Evolutionary conservation across 1,140 invertebrate genomes (phyloP), one percentile per base, ranked within the genome.

Genomic region (Aphaenogaster rudis): DNA sequence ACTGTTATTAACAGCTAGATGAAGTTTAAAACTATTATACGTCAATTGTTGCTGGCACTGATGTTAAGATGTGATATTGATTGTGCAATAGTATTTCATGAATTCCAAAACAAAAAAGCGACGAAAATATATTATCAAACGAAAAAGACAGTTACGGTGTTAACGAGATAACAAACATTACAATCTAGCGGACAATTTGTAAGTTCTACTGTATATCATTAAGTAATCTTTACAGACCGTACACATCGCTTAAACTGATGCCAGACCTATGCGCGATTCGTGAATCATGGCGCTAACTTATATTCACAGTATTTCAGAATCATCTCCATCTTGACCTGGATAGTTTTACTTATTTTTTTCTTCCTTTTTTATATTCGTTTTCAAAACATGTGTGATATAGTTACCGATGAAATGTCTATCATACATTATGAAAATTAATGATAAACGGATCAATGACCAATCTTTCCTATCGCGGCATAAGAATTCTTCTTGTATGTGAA

Each of bases 221-320:
- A 82, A 82, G 64, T 82, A 82, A 76, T 84, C 54, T 84, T 82
- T 84, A 84, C 67, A 61, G 50, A 82, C 3, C 61, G 3, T 57
- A 11, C 36, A 21, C 17, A 57, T 28, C 17, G n/a, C 42, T 48
- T 69, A 66, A 66, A 8, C 39, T 67, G 17, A 4, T 66, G 21
- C 13, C 66, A 50, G 42, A 28, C 13, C n/a, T 69, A 69, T n/a
- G 36, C 66, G n/a, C n/a, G 39, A 28, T 69, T 69, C 39, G 7
- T 3, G 11, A 7, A 17, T 64, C 33, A 69, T 69, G 21, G 45
- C 39, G 39, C 66, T 69, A 21, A 13, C 33, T 42, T 81, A 57
- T 63, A 61, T 71, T 74, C 54, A 39, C 69, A 74, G 11, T 59
- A 74, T 48, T 59, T 82, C 28, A 48, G 6, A 11, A 45, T 33